Evolutionary conservation across 2,113 vertebrate species (phyloP).

Genomic region (Corythoichthys intestinalis): DNA sequence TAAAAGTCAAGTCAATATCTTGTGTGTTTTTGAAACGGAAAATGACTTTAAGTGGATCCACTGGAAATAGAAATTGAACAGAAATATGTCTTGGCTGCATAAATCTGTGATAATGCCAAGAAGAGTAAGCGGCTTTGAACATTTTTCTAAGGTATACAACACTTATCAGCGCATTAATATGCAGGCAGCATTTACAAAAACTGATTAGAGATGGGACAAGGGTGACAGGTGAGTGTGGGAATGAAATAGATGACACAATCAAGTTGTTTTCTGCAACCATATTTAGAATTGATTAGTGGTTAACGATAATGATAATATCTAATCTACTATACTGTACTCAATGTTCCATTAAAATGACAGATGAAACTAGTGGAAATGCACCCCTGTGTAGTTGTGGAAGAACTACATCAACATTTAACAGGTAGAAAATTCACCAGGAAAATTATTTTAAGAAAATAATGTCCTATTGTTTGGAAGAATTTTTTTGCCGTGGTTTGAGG

Average conservation of each 20-base stretch:
- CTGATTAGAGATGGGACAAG: not conserved
- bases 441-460: conserved; percentile 19
- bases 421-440: conserved; percentile 12
- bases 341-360: conserved; percentile 46
- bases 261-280: conserved; percentile 33
- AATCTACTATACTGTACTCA: conserved; percentile 33
- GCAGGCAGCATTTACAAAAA: conserved; percentile 6
- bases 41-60: not conserved
- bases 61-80: not conserved
- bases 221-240: conserved; percentile 16
- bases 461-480: conserved; percentile 23
- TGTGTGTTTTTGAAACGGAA: not conserved
- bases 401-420: conserved; percentile 22
- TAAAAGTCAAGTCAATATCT: not conserved
- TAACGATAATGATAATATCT: conserved; percentile 48
- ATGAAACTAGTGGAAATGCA: conserved; percentile 38
- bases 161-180: not conserved
- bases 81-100: conserved; percentile 1
- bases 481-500: conserved; percentile 18
- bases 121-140: not conserved
- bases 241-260: conserved; percentile 8
- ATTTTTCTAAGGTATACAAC: not conserved
- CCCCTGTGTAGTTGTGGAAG: conserved; percentile 17
- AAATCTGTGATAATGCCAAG: not conserved
- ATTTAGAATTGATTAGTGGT: conserved; percentile 45